Base-by-base conservation (phyloP, 2,888 invertebrate species). In the Heteromurus nitidus region DNA sequence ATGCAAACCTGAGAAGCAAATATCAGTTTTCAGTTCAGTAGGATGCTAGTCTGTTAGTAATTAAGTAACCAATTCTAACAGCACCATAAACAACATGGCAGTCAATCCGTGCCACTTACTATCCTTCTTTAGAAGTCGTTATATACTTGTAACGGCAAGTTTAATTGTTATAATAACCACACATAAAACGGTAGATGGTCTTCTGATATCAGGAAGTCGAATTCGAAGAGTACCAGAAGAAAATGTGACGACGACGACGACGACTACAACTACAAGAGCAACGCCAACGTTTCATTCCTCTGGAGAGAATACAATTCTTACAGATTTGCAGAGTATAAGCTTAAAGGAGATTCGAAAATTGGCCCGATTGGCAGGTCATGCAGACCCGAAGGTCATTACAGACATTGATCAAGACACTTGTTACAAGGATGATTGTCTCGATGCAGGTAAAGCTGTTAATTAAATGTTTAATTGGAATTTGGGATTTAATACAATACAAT, bases 331-430 rank as follows among this genome's bases (percentile, higher is more conserved):
- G 36, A 28, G 62, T 5, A 68, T 80, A 13, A 73, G 36, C 22
- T 26, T 80, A n/a, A 80, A 80, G 28, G 80, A 80, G 60, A 73
- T 80, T 16, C 58, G 80, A 20, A 80, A 80, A 22, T 53, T 80
- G 13, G 80, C 80, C 0, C 50, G 80, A 16, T 28, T 67, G 20
- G 73, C 80, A 1, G 80, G 80, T 0, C 73, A 60, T 50, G 80
- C 73, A 22, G 36, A 62, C 18, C 80, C 73, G 1, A 68, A 80
- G 68, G 55, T 26, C 7, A 74, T 80, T 20, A 80, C 80, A 7
- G 68, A 80, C 1, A 20, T 73, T 60, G 47, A 30, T 26, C 9
- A 20, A 5, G 36, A 67, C 0, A 20, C 50, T n/a, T 80, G 80
- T 60, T 80, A 80, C 36, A 60, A 67, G 36, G 60, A 80, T 60